Base-by-base conservation (phyloP, 2,113 vertebrate genomes). In the Corythornis cristatus region DNA sequence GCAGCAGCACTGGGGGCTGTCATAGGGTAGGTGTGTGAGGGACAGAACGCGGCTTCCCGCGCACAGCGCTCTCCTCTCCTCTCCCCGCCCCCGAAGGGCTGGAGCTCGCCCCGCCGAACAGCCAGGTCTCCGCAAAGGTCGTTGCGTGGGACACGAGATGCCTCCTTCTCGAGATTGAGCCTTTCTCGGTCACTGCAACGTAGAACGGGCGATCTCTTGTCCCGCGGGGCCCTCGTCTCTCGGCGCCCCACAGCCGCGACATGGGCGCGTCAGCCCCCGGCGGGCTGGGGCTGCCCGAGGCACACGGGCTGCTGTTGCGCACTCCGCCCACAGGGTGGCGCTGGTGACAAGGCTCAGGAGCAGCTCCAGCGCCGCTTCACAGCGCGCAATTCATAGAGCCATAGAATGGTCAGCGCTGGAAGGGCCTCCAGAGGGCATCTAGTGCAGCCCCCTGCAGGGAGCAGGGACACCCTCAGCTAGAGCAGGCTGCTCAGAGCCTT, bases 271-370 rank as follows among this genome's bases (percentile, higher is more conserved):
- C 14, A 19, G 9, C 1, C 21, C 4, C 71, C 43, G 5, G 56
- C 3, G 0, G 6, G 10, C 1, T 11, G 16, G 11, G 6, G 12
- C 16, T 1, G 19, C 3, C 28, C 7, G 4, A 2, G 0, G 0
- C 45, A 13, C 40, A 4, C n/a, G 4, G 4, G 37, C 33, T 89
- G 91, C 4, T 14, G 19, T 92, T 65, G 17, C 74, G 5, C 46
- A 8, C 33, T 5, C 26, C 12, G 75, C 43, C 94, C 97, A 42
- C 93, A 15, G n/a, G 96, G 28, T 83, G 96, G 60, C 97, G 95
- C 71, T 50, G 37, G 31, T 11, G 87, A 88, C 90, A 94, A 56
- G 12, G 3, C 64, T 83, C 35, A 31, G 2, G 4, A 40, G 57
- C 74, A 11, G 43, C 40, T 8, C 45, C 0, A 8, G 12, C 19